Evolutionary conservation across 2,113 vertebrate genomes (phyloP).

Genomic region (Narcine bancroftii): DNA sequence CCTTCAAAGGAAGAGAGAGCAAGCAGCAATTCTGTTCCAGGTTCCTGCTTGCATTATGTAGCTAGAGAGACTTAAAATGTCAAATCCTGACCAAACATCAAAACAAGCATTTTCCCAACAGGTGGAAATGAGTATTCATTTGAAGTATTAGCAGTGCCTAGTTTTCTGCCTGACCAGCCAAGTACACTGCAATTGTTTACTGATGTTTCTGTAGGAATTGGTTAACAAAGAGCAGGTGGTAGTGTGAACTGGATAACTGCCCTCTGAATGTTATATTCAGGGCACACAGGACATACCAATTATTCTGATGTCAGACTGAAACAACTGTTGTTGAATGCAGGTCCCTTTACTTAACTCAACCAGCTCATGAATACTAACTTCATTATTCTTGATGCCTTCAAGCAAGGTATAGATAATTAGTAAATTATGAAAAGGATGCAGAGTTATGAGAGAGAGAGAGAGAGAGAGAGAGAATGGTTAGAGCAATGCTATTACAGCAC

Average conservation of each 20-base stretch:
- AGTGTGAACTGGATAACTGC: background rate
- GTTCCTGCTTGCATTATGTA: too few relatives aligned
- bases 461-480: too few relatives aligned
- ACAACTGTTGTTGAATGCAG: background rate
- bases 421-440: background rate
- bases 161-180: background rate
- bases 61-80: background rate
- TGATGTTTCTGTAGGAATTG: background rate
- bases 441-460: too few relatives aligned
- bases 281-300: background rate
- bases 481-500: too few relatives aligned
- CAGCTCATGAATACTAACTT: background rate
- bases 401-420: background rate
- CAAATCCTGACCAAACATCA: background rate
- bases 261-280: background rate
- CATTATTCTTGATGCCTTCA: background rate
- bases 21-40: background rate
- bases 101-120: background rate
- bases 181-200: background rate
- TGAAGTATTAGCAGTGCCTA: background rate
- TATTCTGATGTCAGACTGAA: background rate
- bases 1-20: background rate
- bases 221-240: background rate
- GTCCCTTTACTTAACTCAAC: background rate
- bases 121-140: background rate